A percentile compares a stretch with the other conserved stretches of the same genome.
Conservation (phyloP, 1,140 invertebrate genomes). For the Carcinoscorpius rotundicauda region DNA sequence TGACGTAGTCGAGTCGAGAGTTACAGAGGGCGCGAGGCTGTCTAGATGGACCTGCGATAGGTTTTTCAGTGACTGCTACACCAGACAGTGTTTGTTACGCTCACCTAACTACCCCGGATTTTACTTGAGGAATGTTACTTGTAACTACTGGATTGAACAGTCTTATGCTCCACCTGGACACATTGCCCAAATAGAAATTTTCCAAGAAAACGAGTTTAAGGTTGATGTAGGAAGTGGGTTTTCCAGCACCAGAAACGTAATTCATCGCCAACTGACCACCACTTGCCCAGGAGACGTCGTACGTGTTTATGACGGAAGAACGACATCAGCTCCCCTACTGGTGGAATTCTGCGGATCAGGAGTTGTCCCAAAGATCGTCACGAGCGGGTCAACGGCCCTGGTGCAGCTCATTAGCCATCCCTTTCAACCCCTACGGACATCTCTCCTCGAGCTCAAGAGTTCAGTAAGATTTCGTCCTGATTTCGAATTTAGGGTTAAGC, state of each 20-base stretch:
- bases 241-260: neutral
- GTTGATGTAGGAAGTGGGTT: slow-evolving; percentile 22
- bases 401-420: slow-evolving; percentile 79
- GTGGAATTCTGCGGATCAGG: slow-evolving; percentile 80
- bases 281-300: slow-evolving; percentile 66
- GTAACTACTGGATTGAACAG: slow-evolving; percentile 19
- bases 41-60: slow-evolving; percentile 17
- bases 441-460: slow-evolving; percentile 59
- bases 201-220: slow-evolving; percentile 23
- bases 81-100: slow-evolving; percentile 19
- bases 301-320: slow-evolving; percentile 77
- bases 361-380: slow-evolving; percentile 59
- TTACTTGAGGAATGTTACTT: slow-evolving; percentile 22
- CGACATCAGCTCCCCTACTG: slow-evolving; percentile 70
- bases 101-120: slow-evolving; percentile 23
- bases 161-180: slow-evolving; percentile 15
- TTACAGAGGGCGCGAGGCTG: slow-evolving; percentile 6
- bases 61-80: slow-evolving; percentile 19
- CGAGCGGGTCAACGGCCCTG: slow-evolving; percentile 68
- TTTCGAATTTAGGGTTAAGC: slow-evolving; percentile 23
- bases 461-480: slow-evolving; percentile 51
- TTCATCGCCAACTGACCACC: slow-evolving; percentile 44
- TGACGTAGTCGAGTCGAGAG: too few relatives aligned
- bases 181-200: slow-evolving; percentile 16
- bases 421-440: slow-evolving; percentile 67